A percentile compares a stretch with the other conserved stretches of the same genome.
Conservation (phyloP, 2,113 vertebrate species). For the Eonycteris spelaea region DNA sequence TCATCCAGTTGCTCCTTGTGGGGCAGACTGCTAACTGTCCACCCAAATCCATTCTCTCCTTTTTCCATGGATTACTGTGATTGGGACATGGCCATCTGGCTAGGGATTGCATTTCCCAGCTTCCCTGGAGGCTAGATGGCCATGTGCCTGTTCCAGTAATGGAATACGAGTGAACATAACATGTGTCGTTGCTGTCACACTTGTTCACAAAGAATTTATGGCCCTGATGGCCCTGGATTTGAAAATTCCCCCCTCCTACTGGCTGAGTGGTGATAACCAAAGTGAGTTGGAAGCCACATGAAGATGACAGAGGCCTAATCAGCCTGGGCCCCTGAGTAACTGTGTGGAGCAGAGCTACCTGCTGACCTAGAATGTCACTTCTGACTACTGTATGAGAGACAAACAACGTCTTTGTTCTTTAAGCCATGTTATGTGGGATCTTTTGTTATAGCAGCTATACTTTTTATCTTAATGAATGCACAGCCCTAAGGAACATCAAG, state of each 20-base stretch:
- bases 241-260: background rate
- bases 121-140: background rate
- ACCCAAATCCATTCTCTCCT: background rate
- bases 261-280: background rate
- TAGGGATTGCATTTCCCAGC: background rate
- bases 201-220: background rate
- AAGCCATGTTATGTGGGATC: background rate
- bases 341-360: background rate
- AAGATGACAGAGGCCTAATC: background rate
- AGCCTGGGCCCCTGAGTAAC: background rate
- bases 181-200: background rate
- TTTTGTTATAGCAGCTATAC: background rate
- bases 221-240: background rate
- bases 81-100: background rate
- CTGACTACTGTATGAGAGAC: background rate
- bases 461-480: slow-evolving; percentile 26
- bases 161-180: background rate
- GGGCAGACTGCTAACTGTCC: background rate
- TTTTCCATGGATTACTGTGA: background rate
- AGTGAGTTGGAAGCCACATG: background rate
- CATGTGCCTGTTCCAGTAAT: background rate
- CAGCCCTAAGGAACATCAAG: background rate
- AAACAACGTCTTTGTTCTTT: background rate
- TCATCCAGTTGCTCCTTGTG: background rate
- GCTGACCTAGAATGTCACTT: background rate